Percentiles rank a stretch among this genome's conserved stretches.
Evolutionary conservation across 2,113 vertebrate species (phyloP).

Genomic region (Scolopax mira): DNA sequence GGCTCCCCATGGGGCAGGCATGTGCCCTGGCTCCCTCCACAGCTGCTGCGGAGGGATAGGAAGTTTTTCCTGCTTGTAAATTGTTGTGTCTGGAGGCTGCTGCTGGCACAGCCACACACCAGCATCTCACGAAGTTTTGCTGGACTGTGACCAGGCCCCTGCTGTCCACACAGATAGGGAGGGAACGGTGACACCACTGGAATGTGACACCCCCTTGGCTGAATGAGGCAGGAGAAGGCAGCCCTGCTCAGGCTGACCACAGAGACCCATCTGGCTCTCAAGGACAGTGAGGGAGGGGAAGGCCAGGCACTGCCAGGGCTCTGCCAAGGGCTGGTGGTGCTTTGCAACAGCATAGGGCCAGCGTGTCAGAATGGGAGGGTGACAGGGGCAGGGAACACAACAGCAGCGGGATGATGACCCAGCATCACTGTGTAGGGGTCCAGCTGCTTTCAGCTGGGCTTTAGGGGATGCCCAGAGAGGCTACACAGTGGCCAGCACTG

Average conservation of each 20-base stretch:
- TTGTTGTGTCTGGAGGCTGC: conserved; percentile 21
- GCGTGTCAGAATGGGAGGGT: not conserved
- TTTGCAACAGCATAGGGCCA: not conserved
- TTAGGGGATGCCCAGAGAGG: not conserved
- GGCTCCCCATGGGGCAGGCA: not conserved
- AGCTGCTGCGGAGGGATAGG: not conserved
- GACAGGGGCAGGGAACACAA: not conserved
- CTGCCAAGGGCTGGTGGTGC: not conserved
- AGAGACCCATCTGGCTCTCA: not conserved
- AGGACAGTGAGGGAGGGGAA: not conserved
- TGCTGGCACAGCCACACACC: not conserved
- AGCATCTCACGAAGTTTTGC: not conserved
- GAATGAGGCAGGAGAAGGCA: not conserved
- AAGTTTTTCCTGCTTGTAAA: not conserved
- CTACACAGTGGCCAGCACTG: not conserved
- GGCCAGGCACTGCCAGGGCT: not conserved
- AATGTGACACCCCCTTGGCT: not conserved
- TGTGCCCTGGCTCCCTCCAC: fast-evolving
- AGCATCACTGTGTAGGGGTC: not conserved
- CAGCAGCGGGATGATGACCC: not conserved
- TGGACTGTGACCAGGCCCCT: not conserved
- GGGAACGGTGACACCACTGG: fast-evolving
- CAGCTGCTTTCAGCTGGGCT: not conserved
- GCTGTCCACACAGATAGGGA: not conserved
- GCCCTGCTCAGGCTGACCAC: not conserved